Percentiles rank a stretch among this genome's conserved stretches.
These are phyloP conservation scores for Pomacea maculata DNA, from an alignment of 1,140 invertebrate species.

Conservation along the genomic window DNA sequence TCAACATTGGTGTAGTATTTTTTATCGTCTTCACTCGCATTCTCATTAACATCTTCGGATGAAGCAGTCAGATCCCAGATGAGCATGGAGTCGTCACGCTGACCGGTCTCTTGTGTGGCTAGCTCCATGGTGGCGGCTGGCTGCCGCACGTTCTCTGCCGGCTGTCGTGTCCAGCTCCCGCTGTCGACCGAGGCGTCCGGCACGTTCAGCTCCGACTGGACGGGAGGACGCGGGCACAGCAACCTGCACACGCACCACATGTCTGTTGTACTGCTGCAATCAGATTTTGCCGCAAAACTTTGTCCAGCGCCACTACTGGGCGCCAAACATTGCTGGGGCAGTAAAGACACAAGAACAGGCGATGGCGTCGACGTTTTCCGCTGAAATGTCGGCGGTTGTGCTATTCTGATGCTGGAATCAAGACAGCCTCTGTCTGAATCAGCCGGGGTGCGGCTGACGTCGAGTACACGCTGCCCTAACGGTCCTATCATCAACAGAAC, in stretches of 20 bases:
- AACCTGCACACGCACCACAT: conserved; percentile 26
- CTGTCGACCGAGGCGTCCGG: not conserved
- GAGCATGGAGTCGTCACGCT: not conserved
- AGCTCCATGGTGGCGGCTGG: not conserved
- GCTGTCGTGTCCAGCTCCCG: conserved; percentile 2
- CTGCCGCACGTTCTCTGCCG: not conserved
- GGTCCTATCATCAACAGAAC: no score
- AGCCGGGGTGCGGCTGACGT: no score
- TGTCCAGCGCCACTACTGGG: no score
- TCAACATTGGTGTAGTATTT: not conserved
- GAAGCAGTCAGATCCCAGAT: not conserved
- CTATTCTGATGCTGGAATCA: no score
- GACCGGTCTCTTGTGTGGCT: not conserved
- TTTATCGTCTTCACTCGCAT: not conserved
- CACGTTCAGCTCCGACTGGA: not conserved
- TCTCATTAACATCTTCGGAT: not conserved
- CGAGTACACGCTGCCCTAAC: no score
- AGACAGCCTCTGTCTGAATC: no score
- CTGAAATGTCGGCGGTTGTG: no score
- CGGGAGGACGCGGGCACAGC: not conserved
- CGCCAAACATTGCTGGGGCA: no score
- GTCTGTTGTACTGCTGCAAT: conserved; percentile 1
- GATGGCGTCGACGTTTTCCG: no score
- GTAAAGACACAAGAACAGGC: no score
- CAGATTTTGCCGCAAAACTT: not conserved